These are phyloP conservation scores for Colaptes auratus DNA, from an alignment of 2,113 vertebrate species.

Conservation along the genomic window DNA sequence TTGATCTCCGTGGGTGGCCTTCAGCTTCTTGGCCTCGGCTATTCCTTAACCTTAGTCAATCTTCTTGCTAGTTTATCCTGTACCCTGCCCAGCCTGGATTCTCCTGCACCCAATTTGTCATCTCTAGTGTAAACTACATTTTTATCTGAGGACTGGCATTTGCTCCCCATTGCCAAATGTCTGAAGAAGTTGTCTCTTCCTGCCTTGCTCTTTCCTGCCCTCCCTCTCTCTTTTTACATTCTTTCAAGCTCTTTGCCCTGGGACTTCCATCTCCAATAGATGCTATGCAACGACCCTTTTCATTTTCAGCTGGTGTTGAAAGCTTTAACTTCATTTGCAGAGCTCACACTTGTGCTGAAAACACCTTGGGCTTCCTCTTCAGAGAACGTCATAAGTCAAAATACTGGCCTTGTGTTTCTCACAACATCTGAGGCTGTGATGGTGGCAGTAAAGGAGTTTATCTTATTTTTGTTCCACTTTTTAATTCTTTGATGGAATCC, in stretches of 20 bases:
- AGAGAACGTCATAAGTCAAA: neutral
- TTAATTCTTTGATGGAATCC: too few species aligned
- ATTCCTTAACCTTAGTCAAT: neutral
- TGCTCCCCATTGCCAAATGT: neutral
- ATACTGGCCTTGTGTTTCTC: neutral
- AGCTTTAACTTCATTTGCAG: neutral
- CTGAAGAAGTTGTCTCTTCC: neutral
- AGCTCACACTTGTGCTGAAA: neutral
- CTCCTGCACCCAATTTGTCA: neutral
- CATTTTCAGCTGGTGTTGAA: neutral
- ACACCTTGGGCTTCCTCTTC: neutral
- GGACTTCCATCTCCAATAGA: neutral
- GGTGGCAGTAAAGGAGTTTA: too few species aligned
- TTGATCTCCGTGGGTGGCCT: constrained; percentile 65
- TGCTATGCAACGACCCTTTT: accelerated
- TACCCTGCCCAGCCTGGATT: neutral
- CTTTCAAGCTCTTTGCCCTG: neutral
- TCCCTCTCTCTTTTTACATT: neutral
- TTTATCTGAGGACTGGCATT: neutral
- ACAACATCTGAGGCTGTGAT: too few species aligned
- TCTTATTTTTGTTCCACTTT: too few species aligned
- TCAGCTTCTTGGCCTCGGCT: neutral
- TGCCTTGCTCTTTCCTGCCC: neutral
- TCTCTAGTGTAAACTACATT: neutral
- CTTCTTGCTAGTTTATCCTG: constrained; percentile 6